These are phyloP conservation scores for Tetropium fuscum DNA, from an alignment of 2,888 invertebrate genomes.

Conservation along the genomic window DNA sequence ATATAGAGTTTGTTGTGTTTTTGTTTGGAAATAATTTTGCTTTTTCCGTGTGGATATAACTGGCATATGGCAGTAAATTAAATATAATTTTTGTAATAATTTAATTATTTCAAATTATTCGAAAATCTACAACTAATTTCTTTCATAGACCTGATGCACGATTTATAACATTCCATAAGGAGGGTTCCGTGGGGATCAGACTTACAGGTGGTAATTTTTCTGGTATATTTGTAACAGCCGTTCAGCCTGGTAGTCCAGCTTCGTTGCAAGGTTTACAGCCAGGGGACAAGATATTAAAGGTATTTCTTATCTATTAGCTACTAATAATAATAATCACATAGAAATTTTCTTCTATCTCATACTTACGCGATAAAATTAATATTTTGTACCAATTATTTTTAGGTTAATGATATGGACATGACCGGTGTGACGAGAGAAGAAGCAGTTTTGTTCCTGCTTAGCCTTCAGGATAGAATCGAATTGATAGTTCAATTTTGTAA, in stretches of 20 bases:
- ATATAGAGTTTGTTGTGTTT: too few relatives aligned
- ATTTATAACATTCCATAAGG: conserved; percentile 95
- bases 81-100: too few relatives aligned
- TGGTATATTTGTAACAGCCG: conserved; percentile 98
- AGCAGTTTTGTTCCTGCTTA: conserved; percentile 91
- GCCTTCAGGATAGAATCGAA: conserved; percentile 94
- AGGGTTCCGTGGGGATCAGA: conserved; percentile 94
- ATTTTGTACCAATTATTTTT: conserved; percentile 24
- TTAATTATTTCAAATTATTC: too few relatives aligned
- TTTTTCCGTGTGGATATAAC: too few relatives aligned
- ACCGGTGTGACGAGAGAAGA: conserved; percentile 97
- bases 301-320: conserved; percentile 56
- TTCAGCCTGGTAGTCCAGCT: conserved; percentile 96
- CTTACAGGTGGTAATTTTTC: conserved; percentile 98
- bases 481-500: conserved; percentile 94
- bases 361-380: too few relatives aligned
- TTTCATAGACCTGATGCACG: conserved; percentile 82
- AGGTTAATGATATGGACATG: conserved; percentile 99
- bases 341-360: too few relatives aligned
- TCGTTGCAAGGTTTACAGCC: conserved; percentile 95
- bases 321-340: too few relatives aligned
- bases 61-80: too few relatives aligned
- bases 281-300: conserved; percentile 96
- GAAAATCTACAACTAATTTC: too few relatives aligned
- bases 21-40: too few relatives aligned